A percentile compares a stretch with the other conserved stretches of the same genome.
phyloP scores from a whole-genome alignment of 1,140 invertebrate genomes.

The Drosophila lacertosa region DNA sequence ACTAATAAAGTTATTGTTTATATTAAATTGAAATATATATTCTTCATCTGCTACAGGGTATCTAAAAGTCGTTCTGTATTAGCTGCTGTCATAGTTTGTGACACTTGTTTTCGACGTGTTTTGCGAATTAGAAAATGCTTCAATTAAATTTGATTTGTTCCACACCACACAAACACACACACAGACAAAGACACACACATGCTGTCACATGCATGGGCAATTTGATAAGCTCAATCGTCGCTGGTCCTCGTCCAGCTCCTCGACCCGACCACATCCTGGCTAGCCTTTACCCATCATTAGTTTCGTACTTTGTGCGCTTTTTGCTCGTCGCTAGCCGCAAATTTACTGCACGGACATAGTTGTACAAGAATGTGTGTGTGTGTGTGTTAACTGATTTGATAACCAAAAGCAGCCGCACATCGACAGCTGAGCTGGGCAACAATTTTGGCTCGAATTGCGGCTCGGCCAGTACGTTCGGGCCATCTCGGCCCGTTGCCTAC shows the following conservation, averaged over 20 bases:
- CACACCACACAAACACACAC: slow-evolving; percentile 17
- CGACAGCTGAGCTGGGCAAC: slow-evolving; percentile 44
- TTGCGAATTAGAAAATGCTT: slow-evolving; percentile 45
- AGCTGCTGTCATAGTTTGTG: neutral
- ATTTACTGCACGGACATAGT: slow-evolving; percentile 55
- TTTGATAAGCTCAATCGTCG: slow-evolving; percentile 64
- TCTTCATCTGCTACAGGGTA: neutral
- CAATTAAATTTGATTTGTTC: slow-evolving; percentile 80
- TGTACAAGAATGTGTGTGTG: slow-evolving; percentile 14
- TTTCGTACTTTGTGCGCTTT: slow-evolving; percentile 77
- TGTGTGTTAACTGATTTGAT: slow-evolving; percentile 36
- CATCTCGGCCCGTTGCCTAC: slow-evolving; percentile 46
- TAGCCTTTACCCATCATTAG: slow-evolving; percentile 74
- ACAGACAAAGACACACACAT: neutral
- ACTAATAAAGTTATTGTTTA: too few species aligned
- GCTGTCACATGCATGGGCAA: slow-evolving; percentile 61
- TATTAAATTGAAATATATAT: too few species aligned
- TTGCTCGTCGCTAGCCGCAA: slow-evolving; percentile 62
- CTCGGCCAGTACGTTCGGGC: slow-evolving; percentile 19
- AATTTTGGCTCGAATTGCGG: slow-evolving; percentile 39
- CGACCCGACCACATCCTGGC: slow-evolving; percentile 27
- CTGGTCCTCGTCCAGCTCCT: neutral
- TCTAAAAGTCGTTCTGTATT: neutral
- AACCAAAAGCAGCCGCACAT: slow-evolving; percentile 47
- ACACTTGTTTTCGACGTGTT: slow-evolving; percentile 20